A percentile compares a stretch with the other conserved stretches of the same genome.
phyloP scores from a whole-genome alignment of 2,888 invertebrate species.

The Tillus elongatus region DNA sequence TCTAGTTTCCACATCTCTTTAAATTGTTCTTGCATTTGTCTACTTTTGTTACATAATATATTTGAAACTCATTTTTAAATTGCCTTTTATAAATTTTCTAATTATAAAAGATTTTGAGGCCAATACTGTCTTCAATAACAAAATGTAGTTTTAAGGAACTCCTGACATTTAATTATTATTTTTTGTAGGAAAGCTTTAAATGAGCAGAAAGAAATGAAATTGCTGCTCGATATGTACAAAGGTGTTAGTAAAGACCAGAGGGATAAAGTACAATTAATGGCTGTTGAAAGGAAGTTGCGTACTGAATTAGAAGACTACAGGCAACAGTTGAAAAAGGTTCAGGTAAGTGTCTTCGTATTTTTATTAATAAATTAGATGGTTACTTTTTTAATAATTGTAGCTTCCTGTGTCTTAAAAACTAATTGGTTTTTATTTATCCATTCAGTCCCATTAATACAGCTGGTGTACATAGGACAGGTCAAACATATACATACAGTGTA shows the following conservation, averaged over 20 bases:
- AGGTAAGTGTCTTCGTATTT: conserved; percentile 43
- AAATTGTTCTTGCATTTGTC: too few species aligned
- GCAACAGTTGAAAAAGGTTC: conserved; percentile 76
- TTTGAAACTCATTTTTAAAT: too few species aligned
- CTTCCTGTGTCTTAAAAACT: not conserved
- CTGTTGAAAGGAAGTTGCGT: conserved; percentile 82
- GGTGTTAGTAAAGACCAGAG: conserved; percentile 94
- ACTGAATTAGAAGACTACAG: conserved; percentile 85
- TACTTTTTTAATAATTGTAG: not conserved
- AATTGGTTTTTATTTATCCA: not conserved
- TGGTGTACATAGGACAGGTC: too few species aligned
- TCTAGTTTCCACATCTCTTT: too few species aligned
- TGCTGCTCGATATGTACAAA: conserved; percentile 93
- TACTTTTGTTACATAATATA: too few species aligned
- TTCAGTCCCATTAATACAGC: too few species aligned
- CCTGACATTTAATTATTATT: too few species aligned
- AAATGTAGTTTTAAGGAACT: too few species aligned
- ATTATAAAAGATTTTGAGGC: too few species aligned
- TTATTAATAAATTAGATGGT: not conserved
- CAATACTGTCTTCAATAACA: too few species aligned
- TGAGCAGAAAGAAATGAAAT: conserved; percentile 90
- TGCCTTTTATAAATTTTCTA: too few species aligned
- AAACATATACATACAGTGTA: too few species aligned
- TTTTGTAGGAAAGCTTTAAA: conserved; percentile 73
- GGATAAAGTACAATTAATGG: conserved; percentile 94